Evolutionary conservation across 2,797 vertebrate genomes (phyloP).

Genomic region (Danio aesculapii): DNA sequence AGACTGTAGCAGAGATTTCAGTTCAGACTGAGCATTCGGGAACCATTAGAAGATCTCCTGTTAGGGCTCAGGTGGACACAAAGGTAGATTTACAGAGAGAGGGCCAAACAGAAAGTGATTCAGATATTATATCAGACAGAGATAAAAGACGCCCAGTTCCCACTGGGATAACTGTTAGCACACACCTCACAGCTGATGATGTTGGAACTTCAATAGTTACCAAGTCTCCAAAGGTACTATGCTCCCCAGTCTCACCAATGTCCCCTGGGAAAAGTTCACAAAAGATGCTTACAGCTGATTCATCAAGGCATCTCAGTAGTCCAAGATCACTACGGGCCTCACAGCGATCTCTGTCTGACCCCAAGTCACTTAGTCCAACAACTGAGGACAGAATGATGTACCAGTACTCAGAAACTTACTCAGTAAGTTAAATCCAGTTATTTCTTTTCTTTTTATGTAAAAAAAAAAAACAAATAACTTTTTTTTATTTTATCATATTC

Average conservation of each 20-base stretch:
- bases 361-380: slow-evolving; percentile 92
- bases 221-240: slow-evolving; percentile 92
- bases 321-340: slow-evolving; percentile 90
- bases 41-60: slow-evolving; percentile 88
- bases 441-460: not conserved
- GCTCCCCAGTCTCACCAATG: slow-evolving; percentile 91
- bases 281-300: slow-evolving; percentile 89
- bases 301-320: slow-evolving; percentile 86
- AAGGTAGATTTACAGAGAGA: slow-evolving; percentile 97
- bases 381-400: slow-evolving; percentile 94
- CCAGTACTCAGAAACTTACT: slow-evolving; percentile 89
- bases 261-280: slow-evolving; percentile 89
- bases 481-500: not conserved
- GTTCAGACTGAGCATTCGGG: slow-evolving; percentile 98
- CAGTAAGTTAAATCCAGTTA: slow-evolving; percentile 82
- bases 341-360: slow-evolving; percentile 94
- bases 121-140: slow-evolving; percentile 82
- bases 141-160: slow-evolving; percentile 90
- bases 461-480: not conserved
- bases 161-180: slow-evolving; percentile 90
- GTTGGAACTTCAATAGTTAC: slow-evolving; percentile 84
- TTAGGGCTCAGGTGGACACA: slow-evolving; percentile 88
- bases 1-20: slow-evolving; percentile 98
- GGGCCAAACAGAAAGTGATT: slow-evolving; percentile 91
- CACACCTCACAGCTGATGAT: slow-evolving; percentile 89